Evolutionary conservation across 2,888 invertebrate genomes (phyloP), one percentile per base, ranked within the genome.

Genomic region (Andricus quercusramuli): DNA sequence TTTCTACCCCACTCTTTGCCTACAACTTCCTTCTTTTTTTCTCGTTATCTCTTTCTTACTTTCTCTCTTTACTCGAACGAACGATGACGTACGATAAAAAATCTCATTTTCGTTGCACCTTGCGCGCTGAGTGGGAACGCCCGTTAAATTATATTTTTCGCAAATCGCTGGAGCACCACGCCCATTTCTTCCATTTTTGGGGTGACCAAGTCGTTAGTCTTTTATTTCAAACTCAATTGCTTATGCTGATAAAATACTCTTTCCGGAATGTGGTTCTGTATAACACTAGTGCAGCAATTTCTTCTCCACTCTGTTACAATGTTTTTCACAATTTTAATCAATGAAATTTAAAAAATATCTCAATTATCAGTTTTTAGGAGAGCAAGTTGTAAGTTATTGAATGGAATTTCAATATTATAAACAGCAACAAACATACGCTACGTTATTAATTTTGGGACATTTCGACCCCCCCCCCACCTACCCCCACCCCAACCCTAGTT

Each of bases 61-160:
- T 85, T 83, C 82, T 84, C 82, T 82, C 82, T 81, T 82, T 80
- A 76, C 82, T 79, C 82, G 80, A 80, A 62, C 78, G 78, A 74
- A 82, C 86, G 88, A 90, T 90, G 90, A 90, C 89, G 88, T 86
- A 87, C 86, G 90, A 90, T 89, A 90, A 91, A 90, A 90, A 91
- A 90, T 90, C 91, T 91, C 91, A 91, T 91, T 91, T 91, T 91
- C 91, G 91, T 90, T 91, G 91, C 91, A 91, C 91, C 91, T 91
- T 91, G 90, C 90, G 87, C 87, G 86, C 82, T 85, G 80, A 66
- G 83, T 77, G 80, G 86, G 87, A 87, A 87, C 88, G 88, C 88
- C 88, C 81, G 89, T 86, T 89, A 87, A 90, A 90, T 90, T 90
- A 90, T 87, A 87, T 86, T 90, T 90, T 90, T 87, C 88, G 86